Conservation (phyloP, 2,888 invertebrate species). For the Philhelius pedissequus region DNA sequence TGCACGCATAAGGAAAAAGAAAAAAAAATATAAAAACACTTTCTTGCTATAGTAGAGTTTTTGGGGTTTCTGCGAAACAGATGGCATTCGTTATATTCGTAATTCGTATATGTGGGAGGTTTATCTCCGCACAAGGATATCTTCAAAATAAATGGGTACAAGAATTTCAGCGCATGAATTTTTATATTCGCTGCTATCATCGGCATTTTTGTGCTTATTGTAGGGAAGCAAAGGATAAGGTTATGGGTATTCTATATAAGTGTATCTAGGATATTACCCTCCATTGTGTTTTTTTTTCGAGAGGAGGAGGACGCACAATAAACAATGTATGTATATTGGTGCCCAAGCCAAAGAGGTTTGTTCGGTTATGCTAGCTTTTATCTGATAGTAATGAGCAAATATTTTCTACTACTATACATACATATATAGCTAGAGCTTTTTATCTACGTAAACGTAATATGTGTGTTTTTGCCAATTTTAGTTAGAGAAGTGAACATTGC, state of each 20-base stretch:
- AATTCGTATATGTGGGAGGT: constrained; percentile 26
- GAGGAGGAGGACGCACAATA: not conserved
- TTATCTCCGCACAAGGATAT: constrained; percentile 42
- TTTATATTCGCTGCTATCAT: constrained; percentile 64
- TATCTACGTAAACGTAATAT: no score
- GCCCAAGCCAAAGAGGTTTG: not conserved
- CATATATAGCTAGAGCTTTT: no score
- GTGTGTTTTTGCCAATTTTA: not conserved
- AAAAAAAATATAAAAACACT: constrained; percentile 35
- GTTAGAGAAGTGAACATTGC: not conserved
- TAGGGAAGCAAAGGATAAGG: constrained; percentile 41
- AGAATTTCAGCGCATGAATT: constrained; percentile 63
- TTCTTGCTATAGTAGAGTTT: constrained; percentile 34
- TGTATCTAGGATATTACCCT: constrained; percentile 12
- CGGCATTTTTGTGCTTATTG: constrained; percentile 63
- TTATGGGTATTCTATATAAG: not conserved
- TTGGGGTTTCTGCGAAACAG: constrained; percentile 31
- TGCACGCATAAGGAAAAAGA: constrained; percentile 46
- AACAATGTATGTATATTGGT: not conserved
- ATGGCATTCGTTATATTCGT: constrained; percentile 21
- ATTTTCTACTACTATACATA: not conserved
- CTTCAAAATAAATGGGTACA: constrained; percentile 43
- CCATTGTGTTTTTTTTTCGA: not conserved
- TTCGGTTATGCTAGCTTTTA: constrained; percentile 18
- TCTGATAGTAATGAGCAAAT: constrained; percentile 3